Evolutionary conservation across 2,113 vertebrate genomes (phyloP), one percentile per base, ranked within the genome.

Genomic region (Notarius quadriscutis): DNA sequence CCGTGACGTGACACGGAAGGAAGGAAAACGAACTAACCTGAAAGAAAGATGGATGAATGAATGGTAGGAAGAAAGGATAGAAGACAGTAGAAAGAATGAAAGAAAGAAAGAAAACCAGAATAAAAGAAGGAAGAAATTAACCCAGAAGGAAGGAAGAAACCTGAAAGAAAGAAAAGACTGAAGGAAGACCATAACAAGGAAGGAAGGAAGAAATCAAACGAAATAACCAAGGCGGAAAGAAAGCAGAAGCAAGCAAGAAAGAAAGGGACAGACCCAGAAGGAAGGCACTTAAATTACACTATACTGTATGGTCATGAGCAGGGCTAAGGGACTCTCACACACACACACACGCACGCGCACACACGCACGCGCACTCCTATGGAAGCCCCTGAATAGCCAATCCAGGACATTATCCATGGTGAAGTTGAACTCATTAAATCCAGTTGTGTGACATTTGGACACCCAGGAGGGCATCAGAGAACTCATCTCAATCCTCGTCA

Each of bases 351-450:
- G 18, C 18, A 50, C 72, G 50, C 72, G 25, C 83, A 88, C 25
- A 86, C 65, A 86, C 11, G 84, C 88, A 89, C 87, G 75, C 89
- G 81, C 50, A 83, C 34, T 85, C 67, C 80, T 69, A 15, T 53
- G 86, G 84, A 79, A 71, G 30, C n/a, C 57, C 57, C 80, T 72
- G 27, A 88, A 85, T 85, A 63, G 74, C 88, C 89, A 87, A 87
- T 89, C 87, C 91, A 87, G 91, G 93, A 88, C 86, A 89, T 92
- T 92, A 90, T 89, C 88, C 87, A 67, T 69, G 53, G 90, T 84
- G 89, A 93, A 92, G 90, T 89, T 55, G 8, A 80, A 87, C 92
- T 94, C 92, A 94, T 94, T 95, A 93, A 88, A 89, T 87, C 48
- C 65, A 71, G 86, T 93, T 92, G 88, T 89, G 85, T 93, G 93